A percentile compares a stretch with the other conserved stretches of the same genome.
Conservation (phyloP, 2,797 vertebrate genomes). For the Sebastes variabilis region DNA sequence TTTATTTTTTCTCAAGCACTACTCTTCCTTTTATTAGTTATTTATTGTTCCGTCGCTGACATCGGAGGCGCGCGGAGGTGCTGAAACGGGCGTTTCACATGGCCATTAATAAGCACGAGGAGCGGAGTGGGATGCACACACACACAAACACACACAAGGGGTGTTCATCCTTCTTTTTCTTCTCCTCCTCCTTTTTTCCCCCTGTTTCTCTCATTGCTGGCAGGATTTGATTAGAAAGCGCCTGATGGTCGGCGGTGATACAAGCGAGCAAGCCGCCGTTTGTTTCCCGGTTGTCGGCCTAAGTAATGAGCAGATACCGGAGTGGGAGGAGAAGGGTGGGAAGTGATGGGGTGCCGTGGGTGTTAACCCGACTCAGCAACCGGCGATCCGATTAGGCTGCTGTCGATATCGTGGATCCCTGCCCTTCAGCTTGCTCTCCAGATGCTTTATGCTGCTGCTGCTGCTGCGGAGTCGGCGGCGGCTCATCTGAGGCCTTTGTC, state of each 20-base stretch:
- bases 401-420: constrained; percentile 39
- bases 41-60: constrained; percentile 64
- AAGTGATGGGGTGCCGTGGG: not conserved
- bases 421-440: not conserved
- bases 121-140: not conserved
- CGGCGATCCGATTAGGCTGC: constrained; percentile 36
- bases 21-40: constrained; percentile 61
- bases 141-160: not conserved
- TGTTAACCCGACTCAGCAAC: constrained; percentile 52
- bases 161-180: constrained; percentile 17
- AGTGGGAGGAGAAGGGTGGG: not conserved
- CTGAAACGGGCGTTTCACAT: constrained; percentile 58
- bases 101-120: constrained; percentile 50
- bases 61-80: constrained; percentile 50
- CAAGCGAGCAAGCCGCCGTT: constrained; percentile 30
- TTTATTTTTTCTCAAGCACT: constrained; percentile 18
- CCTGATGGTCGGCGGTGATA: constrained; percentile 36
- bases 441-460: constrained; percentile 33
- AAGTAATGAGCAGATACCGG: constrained; percentile 57
- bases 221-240: constrained; percentile 40
- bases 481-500: constrained; percentile 11
- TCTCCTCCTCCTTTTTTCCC: not conserved
- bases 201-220: constrained; percentile 38
- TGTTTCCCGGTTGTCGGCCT: constrained; percentile 51
- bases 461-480: not conserved